These are phyloP conservation scores for Siphamia tubifer DNA, from an alignment of 2,113 vertebrate species.

Conservation along the genomic window DNA sequence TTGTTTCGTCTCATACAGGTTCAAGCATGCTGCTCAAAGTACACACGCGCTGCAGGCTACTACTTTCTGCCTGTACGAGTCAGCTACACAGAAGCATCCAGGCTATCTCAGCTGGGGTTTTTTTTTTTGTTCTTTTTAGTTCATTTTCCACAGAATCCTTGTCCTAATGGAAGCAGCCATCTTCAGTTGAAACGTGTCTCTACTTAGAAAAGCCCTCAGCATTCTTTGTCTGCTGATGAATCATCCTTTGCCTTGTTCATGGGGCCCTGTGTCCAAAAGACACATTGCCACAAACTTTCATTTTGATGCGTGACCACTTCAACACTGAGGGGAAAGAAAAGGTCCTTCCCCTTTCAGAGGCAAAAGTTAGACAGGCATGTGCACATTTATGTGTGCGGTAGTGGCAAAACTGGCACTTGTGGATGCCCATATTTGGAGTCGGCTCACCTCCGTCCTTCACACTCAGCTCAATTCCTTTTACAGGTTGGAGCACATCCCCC, in stretches of 20 bases:
- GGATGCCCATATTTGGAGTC: constrained; percentile 78
- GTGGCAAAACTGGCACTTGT: constrained; percentile 39
- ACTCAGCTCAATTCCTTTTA: constrained; percentile 74
- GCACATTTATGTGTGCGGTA: neutral
- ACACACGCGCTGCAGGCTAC: constrained; percentile 52
- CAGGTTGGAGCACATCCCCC: constrained; percentile 75
- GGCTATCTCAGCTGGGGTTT: constrained; percentile 21
- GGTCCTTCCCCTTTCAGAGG: constrained; percentile 42
- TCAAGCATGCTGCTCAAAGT: constrained; percentile 43
- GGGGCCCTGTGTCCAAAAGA: constrained; percentile 26
- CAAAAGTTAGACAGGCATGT: neutral
- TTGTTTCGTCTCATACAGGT: constrained; percentile 44
- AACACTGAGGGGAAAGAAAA: constrained; percentile 14
- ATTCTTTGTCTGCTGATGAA: constrained; percentile 49
- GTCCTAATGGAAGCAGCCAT: constrained; percentile 21
- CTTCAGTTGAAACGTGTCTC: constrained; percentile 2
- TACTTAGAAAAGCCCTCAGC: constrained; percentile 16
- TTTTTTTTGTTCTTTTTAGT: no score
- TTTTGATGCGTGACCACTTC: constrained; percentile 36
- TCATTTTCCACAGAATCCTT: constrained; percentile 3
- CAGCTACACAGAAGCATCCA: constrained; percentile 29
- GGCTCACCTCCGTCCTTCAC: constrained; percentile 57
- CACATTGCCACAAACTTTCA: neutral
- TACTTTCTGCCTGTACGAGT: constrained; percentile 42
- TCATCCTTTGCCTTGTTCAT: constrained; percentile 44